A percentile compares a stretch with the other conserved stretches of the same genome.
phyloP scores from a whole-genome alignment of 2,888 invertebrate species.

The Calliphora vomitoria region DNA sequence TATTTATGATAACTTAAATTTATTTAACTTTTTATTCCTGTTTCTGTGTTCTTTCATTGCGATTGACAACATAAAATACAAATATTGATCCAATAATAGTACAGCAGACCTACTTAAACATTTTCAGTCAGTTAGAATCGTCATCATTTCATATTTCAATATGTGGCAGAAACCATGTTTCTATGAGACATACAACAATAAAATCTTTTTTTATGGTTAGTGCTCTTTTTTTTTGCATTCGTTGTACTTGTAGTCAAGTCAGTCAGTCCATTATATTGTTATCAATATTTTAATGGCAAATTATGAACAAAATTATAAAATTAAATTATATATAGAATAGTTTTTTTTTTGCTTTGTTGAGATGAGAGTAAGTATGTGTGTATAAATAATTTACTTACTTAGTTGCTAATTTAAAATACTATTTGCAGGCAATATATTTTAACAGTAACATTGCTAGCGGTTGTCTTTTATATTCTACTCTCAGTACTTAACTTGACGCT shows the following conservation, averaged over 20 bases:
- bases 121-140: not conserved
- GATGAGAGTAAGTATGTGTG: not conserved
- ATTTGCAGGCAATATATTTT: conserved; percentile 23
- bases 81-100: not conserved
- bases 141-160: not conserved
- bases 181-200: not conserved
- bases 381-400: conserved; percentile 46
- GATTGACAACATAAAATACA: conserved; percentile 10
- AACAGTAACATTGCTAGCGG: conserved; percentile 30
- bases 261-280: conserved; percentile 17
- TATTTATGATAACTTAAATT: not conserved
- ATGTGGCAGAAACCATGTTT: not conserved
- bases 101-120: not conserved
- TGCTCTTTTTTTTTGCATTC: not conserved
- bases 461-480: conserved; percentile 29
- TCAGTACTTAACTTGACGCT: conserved; percentile 19
- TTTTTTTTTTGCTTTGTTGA: not conserved
- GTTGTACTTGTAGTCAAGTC: not conserved
- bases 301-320: conserved; percentile 13
- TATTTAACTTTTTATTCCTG: not conserved
- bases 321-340: not conserved
- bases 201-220: not conserved
- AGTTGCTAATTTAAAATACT: conserved; percentile 51
- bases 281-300: conserved; percentile 33
- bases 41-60: not conserved